Percentiles rank a stretch among this genome's conserved stretches.
Conservation (phyloP, 2,888 invertebrate genomes). For the Lordiphosa andalusiaca region DNA sequence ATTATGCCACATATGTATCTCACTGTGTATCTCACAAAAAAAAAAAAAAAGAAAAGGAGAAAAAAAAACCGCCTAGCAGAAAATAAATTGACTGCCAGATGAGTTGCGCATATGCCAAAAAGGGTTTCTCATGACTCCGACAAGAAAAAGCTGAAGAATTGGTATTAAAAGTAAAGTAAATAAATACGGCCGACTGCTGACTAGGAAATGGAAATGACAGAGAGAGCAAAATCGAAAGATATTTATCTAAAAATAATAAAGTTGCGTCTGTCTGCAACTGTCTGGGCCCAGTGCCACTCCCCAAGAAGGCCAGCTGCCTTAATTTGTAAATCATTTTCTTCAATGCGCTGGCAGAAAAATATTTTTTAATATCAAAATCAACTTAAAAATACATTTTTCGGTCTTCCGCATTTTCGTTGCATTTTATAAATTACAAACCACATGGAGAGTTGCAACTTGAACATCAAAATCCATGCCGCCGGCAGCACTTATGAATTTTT, state of each 20-base stretch:
- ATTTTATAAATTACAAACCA: slow-evolving; percentile 75
- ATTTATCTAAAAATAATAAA: slow-evolving; percentile 75
- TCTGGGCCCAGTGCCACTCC: slow-evolving; percentile 23
- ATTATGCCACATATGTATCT: slow-evolving; percentile 6
- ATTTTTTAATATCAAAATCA: slow-evolving; percentile 59
- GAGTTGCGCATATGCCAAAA: slow-evolving; percentile 35
- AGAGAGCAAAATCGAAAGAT: slow-evolving; percentile 65
- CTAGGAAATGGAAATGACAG: slow-evolving; percentile 34
- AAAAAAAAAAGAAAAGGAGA: slow-evolving; percentile 1
- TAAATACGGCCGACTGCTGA: slow-evolving; percentile 48
- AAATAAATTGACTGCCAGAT: slow-evolving; percentile 52
- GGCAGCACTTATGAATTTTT: slow-evolving; percentile 64
- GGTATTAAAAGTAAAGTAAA: slow-evolving; percentile 66
- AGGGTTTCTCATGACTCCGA: slow-evolving; percentile 30
- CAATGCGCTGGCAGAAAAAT: slow-evolving; percentile 15
- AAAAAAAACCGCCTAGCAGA: slow-evolving; percentile 34
- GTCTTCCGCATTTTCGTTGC: slow-evolving; percentile 73
- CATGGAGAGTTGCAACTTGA: slow-evolving; percentile 18
- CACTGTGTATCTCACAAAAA: slow-evolving; percentile 15
- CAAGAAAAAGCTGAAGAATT: slow-evolving; percentile 42
- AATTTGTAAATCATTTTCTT: slow-evolving; percentile 63
- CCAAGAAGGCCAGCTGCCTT: slow-evolving; percentile 46
- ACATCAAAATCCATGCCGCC: slow-evolving; percentile 47
- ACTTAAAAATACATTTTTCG: slow-evolving; percentile 55
- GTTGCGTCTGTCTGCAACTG: slow-evolving; percentile 25